These are phyloP conservation scores for Taurulus bubalis DNA, from an alignment of 2,113 vertebrate species.

Conservation along the genomic window DNA sequence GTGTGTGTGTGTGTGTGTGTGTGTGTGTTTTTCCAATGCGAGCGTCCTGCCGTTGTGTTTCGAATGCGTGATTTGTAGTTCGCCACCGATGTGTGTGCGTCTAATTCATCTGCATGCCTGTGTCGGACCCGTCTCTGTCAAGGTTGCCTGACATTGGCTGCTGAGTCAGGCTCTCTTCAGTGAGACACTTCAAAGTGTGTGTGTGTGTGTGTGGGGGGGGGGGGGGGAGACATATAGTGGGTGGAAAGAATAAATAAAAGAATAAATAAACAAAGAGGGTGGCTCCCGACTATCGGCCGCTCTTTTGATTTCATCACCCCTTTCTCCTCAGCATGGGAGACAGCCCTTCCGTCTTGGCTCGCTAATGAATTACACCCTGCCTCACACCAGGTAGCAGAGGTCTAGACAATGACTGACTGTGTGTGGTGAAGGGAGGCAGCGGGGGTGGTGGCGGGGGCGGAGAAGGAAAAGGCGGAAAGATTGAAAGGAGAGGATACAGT, in stretches of 20 bases:
- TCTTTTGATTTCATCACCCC: constrained; percentile 72
- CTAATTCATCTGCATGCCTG: constrained; percentile 68
- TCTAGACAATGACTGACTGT: constrained; percentile 69
- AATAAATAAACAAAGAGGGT: constrained; percentile 35
- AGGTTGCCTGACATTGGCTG: constrained; percentile 77
- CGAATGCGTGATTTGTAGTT: constrained; percentile 57
- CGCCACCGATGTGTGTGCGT: constrained; percentile 31
- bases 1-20: not conserved
- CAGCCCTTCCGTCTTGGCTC: constrained; percentile 51
- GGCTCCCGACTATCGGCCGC: constrained; percentile 36
- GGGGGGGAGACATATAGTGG: constrained; percentile 9
- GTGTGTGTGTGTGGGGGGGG: not conserved
- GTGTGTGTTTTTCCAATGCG: constrained; percentile 6
- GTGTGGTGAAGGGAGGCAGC: constrained; percentile 49
- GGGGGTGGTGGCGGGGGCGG: not conserved
- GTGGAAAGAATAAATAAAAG: too few species aligned
- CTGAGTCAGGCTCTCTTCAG: constrained; percentile 69
- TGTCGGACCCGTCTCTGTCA: constrained; percentile 66
- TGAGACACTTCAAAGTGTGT: constrained; percentile 51
- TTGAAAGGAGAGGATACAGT: constrained; percentile 60
- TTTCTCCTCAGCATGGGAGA: constrained; percentile 49
- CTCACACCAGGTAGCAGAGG: constrained; percentile 73
- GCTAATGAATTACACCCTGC: constrained; percentile 81
- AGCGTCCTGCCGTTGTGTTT: constrained; percentile 21
- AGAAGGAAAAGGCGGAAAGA: constrained; percentile 24